Evolutionary conservation across 2,113 vertebrate species (phyloP).

Genomic region (Rafetus swinhoei): DNA sequence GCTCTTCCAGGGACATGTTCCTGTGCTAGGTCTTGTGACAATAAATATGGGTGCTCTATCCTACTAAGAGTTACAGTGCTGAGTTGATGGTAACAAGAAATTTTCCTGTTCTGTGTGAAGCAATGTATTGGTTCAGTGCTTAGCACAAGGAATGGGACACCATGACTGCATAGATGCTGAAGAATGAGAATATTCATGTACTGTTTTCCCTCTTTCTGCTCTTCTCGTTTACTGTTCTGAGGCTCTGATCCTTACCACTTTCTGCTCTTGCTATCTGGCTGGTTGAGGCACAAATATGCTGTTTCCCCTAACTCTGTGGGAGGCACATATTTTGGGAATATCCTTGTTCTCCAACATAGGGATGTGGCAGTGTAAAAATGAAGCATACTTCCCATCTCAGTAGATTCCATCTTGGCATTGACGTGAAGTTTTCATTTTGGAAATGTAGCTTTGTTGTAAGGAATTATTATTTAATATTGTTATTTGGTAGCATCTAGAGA

Average conservation of each 20-base stretch:
- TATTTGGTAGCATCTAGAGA: neutral
- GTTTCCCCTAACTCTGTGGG: neutral
- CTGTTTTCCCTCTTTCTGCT: neutral
- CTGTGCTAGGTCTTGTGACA: neutral
- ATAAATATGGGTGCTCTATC: neutral
- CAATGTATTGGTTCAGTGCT: neutral
- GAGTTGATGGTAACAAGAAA: neutral
- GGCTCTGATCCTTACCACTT: neutral
- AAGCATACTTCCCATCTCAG: neutral
- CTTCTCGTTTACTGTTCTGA: neutral
- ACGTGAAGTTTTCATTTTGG: neutral
- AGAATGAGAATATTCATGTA: neutral
- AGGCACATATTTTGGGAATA: neutral
- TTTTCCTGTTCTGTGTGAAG: neutral
- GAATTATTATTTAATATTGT: neutral
- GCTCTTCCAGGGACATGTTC: neutral
- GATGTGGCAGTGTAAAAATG: neutral
- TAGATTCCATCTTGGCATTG: neutral
- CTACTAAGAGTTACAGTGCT: neutral
- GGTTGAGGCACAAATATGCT: neutral
- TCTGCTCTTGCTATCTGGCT: neutral
- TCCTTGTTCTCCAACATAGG: neutral
- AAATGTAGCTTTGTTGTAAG: neutral
- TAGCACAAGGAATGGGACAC: neutral
- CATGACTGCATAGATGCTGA: neutral